A percentile compares a stretch with the other conserved stretches of the same genome.
Conservation (phyloP, 2,888 invertebrate genomes). For the Desoria tigrina region DNA sequence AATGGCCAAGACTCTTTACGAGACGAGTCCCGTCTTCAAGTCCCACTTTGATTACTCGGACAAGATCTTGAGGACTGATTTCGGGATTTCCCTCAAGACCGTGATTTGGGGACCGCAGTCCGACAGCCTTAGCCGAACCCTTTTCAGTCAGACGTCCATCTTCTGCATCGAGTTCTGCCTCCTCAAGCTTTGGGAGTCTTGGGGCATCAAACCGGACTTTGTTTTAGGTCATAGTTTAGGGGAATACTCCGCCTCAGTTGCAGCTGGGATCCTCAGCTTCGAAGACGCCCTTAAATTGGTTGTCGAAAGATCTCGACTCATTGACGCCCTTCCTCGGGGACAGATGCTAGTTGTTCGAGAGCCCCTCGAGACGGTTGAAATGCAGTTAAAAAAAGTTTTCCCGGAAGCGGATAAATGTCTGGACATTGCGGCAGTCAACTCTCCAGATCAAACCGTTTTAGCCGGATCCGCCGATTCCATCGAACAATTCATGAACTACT, state of each 20-base stretch:
- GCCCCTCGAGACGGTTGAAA: no score
- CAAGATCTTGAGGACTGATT: neutral
- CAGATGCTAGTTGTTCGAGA: conserved; percentile 31
- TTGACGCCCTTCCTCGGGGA: conserved; percentile 29
- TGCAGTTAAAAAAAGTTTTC: neutral
- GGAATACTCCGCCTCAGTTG: conserved; percentile 39
- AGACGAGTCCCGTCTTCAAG: neutral
- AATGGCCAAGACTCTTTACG: conserved; percentile 7
- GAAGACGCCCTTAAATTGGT: conserved; percentile 35
- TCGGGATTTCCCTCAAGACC: neutral
- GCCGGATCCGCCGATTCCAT: conserved; percentile 27
- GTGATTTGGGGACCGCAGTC: neutral
- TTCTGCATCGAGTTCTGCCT: conserved; percentile 26
- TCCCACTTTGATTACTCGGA: conserved; percentile 3
- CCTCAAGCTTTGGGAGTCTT: conserved; percentile 32
- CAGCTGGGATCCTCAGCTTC: conserved; percentile 28
- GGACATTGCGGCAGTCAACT: conserved; percentile 44
- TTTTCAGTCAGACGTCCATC: conserved; percentile 21
- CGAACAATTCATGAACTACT: conserved; percentile 20
- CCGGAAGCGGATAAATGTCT: conserved; percentile 7
- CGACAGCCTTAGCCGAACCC: neutral
- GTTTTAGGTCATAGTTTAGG: conserved; percentile 42
- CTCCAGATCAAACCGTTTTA: conserved; percentile 35
- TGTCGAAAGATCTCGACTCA: conserved; percentile 25
- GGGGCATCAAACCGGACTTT: conserved; percentile 32